Evolutionary conservation across 2,113 vertebrate species (phyloP), one percentile per base, ranked within the genome.

Genomic region (Syngnathus typhle): DNA sequence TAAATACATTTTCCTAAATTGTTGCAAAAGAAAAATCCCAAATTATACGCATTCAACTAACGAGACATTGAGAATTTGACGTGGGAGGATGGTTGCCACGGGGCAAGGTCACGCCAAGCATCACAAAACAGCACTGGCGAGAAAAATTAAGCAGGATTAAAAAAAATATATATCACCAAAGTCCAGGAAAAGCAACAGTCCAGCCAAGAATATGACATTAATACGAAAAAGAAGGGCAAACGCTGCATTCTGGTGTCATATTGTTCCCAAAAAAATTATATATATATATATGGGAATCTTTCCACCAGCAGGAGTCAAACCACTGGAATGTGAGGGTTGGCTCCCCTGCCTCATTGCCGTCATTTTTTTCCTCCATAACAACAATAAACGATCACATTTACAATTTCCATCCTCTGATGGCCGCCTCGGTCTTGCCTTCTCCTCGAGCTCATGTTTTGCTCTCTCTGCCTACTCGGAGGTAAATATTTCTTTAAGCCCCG

Each of bases 401-500:
- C 47, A 51, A 51, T 47, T 65, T 37, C 27, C 47, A 51, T 13
- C 32, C 6, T 49, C 32, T 51, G 4, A 32, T 32, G 27, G 27
- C 27, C 27, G 27, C 27, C 27, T 32, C 27, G 27, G 27, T 32
- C 27, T 32, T 32, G 27, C 27, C 27, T 32, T 32, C 27, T 32
- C 27, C 27, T 32, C 2, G 27, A 32, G 27, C 27, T 32, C 51
- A 15, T 37, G 36, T 70, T 69, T 61, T 13, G 71, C 72, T 71
- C 79, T 80, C 15, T 65, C 44, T 13, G 69, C 74, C 69, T 52
- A 64, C 64, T 68, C 58, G 69, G 70, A 71, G 74, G 74, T 82
- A 82, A 88, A 84, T 84, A 81, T 87, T 87, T 87, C 72, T 85
- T 32, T 32, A 32, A 32, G 27, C 27, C 27, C 3, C 74, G 1